phyloP scores from a whole-genome alignment of 1,140 invertebrate species.

The Harpegnathos saltator region DNA sequence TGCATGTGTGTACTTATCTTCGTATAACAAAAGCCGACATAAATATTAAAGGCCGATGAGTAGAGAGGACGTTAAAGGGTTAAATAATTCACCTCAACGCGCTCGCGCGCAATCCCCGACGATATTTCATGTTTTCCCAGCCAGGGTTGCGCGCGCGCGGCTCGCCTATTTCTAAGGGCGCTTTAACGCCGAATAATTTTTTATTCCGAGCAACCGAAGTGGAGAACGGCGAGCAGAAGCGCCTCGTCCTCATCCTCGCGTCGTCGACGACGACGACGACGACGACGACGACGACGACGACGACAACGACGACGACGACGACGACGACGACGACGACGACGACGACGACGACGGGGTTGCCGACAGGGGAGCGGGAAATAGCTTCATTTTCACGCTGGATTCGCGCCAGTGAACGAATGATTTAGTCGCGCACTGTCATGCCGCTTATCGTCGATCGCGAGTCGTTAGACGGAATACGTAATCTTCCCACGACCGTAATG shows the following conservation, averaged over 20 bases:
- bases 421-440: background rate
- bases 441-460: conserved; percentile 15
- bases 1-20: background rate
- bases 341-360: too few species aligned
- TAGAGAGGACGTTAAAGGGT: background rate
- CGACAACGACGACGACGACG: too few species aligned
- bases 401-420: conserved; percentile 28
- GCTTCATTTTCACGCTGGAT: conserved; percentile 32
- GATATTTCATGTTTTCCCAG: conserved; percentile 15
- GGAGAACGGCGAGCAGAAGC: background rate
- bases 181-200: conserved; percentile 33
- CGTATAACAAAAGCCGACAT: background rate
- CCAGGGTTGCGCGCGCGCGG: background rate
- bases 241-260: too few species aligned
- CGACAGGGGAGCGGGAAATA: background rate
- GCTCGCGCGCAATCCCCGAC: too few species aligned
- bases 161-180: conserved; percentile 9
- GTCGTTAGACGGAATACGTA: conserved; percentile 21
- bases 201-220: conserved; percentile 17
- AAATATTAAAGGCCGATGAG: background rate
- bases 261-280: too few species aligned
- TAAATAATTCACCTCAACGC: conserved; percentile 18
- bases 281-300: too few species aligned
- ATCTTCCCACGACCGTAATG: background rate
- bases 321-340: too few species aligned